Conservation (phyloP, 2,888 invertebrate species). For the Nasonia oneida region DNA sequence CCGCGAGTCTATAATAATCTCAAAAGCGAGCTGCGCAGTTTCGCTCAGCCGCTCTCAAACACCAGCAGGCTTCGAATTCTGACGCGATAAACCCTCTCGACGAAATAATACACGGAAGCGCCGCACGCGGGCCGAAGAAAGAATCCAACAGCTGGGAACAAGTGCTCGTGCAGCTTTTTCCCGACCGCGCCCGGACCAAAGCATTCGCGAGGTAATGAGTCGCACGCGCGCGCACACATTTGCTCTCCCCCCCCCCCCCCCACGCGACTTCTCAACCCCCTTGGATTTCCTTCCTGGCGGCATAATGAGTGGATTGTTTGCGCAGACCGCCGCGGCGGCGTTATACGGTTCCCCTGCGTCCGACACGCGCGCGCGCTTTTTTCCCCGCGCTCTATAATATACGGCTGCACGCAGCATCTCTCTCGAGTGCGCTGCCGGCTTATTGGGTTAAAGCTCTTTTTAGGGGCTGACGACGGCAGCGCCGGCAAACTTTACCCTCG, state of each 20-base stretch:
- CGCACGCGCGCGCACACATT: background rate
- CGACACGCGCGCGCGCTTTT: background rate
- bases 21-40: background rate
- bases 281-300: background rate
- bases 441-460: constrained; percentile 54
- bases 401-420: background rate
- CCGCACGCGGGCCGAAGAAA: background rate
- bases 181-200: background rate
- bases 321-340: background rate
- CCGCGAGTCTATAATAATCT: constrained; percentile 8
- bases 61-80: background rate
- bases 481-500: constrained; percentile 42
- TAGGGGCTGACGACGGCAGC: background rate
- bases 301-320: constrained; percentile 60
- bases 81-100: background rate
- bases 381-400: background rate
- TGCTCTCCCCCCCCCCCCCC: background rate
- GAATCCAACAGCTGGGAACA: background rate
- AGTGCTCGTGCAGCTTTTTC: background rate
- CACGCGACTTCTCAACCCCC: background rate
- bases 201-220: background rate
- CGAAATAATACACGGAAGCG: background rate
- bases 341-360: background rate
- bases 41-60: background rate
- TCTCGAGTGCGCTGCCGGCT: constrained; percentile 31